A percentile compares a stretch with the other conserved stretches of the same genome.
These are phyloP conservation scores for Pristis pectinata DNA, from an alignment of 2,797 vertebrate species.

Conservation along the genomic window DNA sequence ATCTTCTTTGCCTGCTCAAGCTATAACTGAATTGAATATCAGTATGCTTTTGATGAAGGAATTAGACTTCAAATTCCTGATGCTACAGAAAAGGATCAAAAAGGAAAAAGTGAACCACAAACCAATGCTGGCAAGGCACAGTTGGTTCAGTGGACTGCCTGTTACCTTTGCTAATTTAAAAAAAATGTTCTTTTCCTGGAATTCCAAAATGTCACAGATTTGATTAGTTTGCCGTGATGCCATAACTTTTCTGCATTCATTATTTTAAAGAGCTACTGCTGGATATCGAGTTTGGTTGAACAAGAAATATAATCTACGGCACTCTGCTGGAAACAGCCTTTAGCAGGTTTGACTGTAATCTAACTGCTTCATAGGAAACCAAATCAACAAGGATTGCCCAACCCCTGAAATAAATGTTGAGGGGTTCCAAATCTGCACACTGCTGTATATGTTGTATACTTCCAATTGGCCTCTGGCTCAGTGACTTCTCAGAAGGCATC, in stretches of 20 bases:
- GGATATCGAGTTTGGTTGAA: background rate
- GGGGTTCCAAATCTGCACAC: slow-evolving; percentile 16
- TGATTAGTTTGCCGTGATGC: slow-evolving; percentile 15
- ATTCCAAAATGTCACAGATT: background rate
- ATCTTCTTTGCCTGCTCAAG: slow-evolving; percentile 80
- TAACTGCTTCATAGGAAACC: slow-evolving; percentile 22
- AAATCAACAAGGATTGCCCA: slow-evolving; percentile 11
- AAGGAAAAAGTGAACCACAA: background rate
- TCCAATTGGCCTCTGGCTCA: background rate
- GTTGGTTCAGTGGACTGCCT: slow-evolving; percentile 4
- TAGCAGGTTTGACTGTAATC: slow-evolving; percentile 14
- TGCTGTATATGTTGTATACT: slow-evolving; percentile 26
- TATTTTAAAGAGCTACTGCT: slow-evolving; percentile 32
- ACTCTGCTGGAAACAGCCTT: background rate
- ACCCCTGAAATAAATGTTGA: background rate
- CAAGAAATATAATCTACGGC: background rate
- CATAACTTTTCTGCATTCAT: background rate
- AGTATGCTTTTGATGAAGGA: slow-evolving; percentile 5
- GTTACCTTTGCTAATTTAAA: slow-evolving; percentile 27
- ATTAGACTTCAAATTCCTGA: slow-evolving; percentile 28
- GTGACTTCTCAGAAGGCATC: background rate
- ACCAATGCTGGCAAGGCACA: background rate
- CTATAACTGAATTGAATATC: slow-evolving; percentile 68
- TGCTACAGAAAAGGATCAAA: slow-evolving; percentile 30
- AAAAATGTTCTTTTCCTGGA: background rate